Conservation (phyloP, 2,113 vertebrate genomes). For the Toxotes jaculatrix region DNA sequence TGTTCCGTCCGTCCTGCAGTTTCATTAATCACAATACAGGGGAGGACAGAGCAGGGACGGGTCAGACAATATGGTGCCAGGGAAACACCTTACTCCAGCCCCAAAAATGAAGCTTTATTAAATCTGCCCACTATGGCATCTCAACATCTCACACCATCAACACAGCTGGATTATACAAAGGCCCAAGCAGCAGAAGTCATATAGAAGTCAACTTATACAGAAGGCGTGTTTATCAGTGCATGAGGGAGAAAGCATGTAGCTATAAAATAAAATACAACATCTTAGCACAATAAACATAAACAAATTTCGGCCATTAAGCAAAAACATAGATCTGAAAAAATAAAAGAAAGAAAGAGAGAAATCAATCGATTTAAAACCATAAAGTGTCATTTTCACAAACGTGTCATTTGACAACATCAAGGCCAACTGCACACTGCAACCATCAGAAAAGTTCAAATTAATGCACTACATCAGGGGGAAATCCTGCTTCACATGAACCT, state of each 20-base stretch:
- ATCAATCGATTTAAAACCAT: neutral
- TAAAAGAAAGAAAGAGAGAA: too few species aligned
- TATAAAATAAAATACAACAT: neutral
- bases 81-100: slow-evolving; percentile 55
- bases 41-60: slow-evolving; percentile 48
- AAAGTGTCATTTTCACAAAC: neutral
- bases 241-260: neutral
- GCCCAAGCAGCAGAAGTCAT: neutral
- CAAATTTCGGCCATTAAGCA: neutral
- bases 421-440: neutral
- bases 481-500: neutral
- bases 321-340: neutral
- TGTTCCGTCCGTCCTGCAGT: slow-evolving; percentile 54
- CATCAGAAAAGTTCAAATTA: neutral
- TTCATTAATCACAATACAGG: slow-evolving; percentile 65
- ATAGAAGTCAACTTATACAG: slow-evolving; percentile 2
- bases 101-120: slow-evolving; percentile 69
- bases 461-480: neutral
- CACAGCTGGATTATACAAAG: slow-evolving; percentile 57
- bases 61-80: slow-evolving; percentile 62
- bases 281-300: neutral
- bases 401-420: neutral
- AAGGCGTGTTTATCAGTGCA: neutral
- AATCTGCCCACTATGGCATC: slow-evolving; percentile 52
- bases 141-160: slow-evolving; percentile 15